Conservation (phyloP, 2,888 invertebrate species). For the Argyra leucocephala region DNA sequence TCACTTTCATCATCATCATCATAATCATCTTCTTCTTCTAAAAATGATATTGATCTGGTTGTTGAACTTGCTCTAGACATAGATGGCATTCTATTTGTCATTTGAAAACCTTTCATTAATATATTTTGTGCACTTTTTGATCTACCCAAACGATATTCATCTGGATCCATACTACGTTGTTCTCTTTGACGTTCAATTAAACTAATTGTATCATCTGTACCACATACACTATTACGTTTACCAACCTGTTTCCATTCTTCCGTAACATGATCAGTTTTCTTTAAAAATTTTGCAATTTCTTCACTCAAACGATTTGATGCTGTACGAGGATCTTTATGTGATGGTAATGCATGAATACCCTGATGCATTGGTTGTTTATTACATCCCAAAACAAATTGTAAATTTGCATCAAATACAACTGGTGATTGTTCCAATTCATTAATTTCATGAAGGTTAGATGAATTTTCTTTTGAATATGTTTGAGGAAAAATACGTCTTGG, state of each 20-base stretch:
- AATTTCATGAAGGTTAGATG: conserved; percentile 50
- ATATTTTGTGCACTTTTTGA: conserved; percentile 73
- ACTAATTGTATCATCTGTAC: conserved; percentile 38
- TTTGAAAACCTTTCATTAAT: conserved; percentile 70
- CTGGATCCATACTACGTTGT: conserved; percentile 33
- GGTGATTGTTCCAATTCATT: conserved; percentile 62
- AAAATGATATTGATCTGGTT: conserved; percentile 32
- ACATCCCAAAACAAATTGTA: conserved; percentile 68
- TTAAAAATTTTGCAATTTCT: conserved; percentile 70
- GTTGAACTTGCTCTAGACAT: conserved; percentile 39
- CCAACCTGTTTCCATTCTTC: conserved; percentile 74
- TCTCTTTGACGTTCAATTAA: conserved; percentile 41
- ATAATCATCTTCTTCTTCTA: conserved; percentile 50
- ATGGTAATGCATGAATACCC: conserved; percentile 61
- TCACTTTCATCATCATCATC: conserved; percentile 54
- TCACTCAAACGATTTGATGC: conserved; percentile 65
- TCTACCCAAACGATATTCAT: conserved; percentile 46
- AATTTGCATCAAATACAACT: conserved; percentile 71
- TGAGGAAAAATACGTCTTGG: conserved; percentile 64
- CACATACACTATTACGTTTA: conserved; percentile 45
- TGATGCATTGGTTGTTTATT: conserved; percentile 61
- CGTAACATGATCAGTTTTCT: conserved; percentile 77
- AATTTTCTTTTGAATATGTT: conserved; percentile 44
- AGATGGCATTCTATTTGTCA: conserved; percentile 46
- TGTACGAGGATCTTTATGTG: conserved; percentile 65